Evolutionary conservation across 2,113 vertebrate species (phyloP).

Genomic region (Noturus placidus): DNA sequence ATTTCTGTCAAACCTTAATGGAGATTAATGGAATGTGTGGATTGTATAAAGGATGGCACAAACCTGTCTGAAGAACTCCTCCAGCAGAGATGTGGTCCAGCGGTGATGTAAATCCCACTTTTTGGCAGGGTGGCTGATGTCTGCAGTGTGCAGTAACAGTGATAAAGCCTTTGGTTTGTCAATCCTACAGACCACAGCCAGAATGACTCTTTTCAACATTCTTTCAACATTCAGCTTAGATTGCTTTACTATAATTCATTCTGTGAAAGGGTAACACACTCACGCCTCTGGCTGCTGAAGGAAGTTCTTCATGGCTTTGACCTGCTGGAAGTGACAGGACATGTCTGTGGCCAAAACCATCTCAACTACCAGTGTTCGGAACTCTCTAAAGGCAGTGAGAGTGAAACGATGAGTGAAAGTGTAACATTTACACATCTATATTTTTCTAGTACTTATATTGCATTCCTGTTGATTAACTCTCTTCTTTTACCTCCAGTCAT

Average conservation of each 20-base stretch:
- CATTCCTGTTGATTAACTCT: neutral
- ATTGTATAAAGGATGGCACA: neutral
- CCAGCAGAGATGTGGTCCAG: constrained; percentile 91
- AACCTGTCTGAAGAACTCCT: constrained; percentile 97
- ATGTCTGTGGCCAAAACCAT: constrained; percentile 98
- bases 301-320: constrained; percentile 88
- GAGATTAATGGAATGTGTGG: too few relatives aligned
- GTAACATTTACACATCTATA: neutral
- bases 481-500: constrained; percentile 90
- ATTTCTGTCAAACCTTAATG: constrained; percentile 3
- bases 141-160: constrained; percentile 90
- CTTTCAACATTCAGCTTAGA: neutral
- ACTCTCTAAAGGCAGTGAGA: constrained; percentile 74
- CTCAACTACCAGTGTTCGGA: constrained; percentile 88
- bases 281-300: constrained; percentile 91
- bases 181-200: constrained; percentile 72
- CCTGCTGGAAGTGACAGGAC: constrained; percentile 95
- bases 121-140: constrained; percentile 96
- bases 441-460: neutral
- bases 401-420: neutral
- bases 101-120: constrained; percentile 86
- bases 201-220: constrained; percentile 8
- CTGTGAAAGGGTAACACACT: constrained; percentile 55
- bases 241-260: neutral
- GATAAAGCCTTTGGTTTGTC: constrained; percentile 95